phyloP scores from a whole-genome alignment of 2,797 vertebrate species.

The Rhodeus uyekii region DNA sequence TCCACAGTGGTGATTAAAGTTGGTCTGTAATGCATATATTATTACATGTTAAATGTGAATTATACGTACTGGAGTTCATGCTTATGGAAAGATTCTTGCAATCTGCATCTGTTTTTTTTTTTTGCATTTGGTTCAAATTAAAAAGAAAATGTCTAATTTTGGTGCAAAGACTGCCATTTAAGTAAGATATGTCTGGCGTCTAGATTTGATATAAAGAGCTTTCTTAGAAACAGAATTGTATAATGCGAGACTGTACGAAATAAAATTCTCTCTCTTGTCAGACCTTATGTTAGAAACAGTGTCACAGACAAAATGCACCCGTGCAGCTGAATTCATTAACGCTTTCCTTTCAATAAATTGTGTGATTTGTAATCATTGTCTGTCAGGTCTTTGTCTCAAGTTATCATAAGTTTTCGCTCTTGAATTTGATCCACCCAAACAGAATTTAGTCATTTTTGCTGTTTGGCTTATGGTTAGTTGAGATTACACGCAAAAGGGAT shows the following conservation, averaged over 20 bases:
- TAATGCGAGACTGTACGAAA: not conserved
- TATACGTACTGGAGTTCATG: not conserved
- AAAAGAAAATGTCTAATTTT: not conserved
- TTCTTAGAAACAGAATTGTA: not conserved
- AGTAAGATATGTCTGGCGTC: not conserved
- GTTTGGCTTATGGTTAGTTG: not conserved
- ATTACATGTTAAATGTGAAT: not conserved
- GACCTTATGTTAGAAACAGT: not conserved
- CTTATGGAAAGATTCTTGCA: not conserved
- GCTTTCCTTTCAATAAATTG: not conserved
- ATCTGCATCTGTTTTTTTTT: not conserved
- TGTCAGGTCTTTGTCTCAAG: slow-evolving; percentile 24
- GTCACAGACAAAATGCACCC: not conserved
- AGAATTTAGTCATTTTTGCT: not conserved
- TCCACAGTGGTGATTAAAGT: not conserved
- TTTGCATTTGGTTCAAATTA: not conserved
- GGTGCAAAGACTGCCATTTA: not conserved
- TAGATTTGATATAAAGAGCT: not conserved
- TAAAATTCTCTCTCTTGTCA: not conserved
- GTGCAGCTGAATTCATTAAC: not conserved
- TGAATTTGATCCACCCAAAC: slow-evolving; percentile 15
- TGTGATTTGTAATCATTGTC: not conserved
- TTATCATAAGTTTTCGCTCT: not conserved
- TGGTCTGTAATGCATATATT: not conserved
- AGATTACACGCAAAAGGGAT: not conserved